Evolutionary conservation across 2,113 vertebrate genomes (phyloP).

Genomic region (Alexandromys fortis): DNA sequence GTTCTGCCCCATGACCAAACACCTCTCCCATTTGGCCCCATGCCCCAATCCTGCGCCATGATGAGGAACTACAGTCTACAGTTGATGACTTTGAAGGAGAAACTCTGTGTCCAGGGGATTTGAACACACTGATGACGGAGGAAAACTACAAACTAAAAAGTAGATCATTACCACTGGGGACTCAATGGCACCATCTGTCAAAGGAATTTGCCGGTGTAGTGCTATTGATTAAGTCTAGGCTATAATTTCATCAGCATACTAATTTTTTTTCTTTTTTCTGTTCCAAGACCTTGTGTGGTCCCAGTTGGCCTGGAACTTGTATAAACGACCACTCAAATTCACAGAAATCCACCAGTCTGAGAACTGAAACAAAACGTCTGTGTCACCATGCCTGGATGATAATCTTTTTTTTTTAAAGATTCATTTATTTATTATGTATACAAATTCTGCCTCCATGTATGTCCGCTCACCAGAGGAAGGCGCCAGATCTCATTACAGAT

Average conservation of each 20-base stretch:
- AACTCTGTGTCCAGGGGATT: no score
- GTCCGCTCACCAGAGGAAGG: no score
- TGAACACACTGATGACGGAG: neutral
- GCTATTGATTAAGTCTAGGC: neutral
- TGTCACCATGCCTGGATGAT: neutral
- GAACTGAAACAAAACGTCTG: neutral
- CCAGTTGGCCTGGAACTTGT: neutral
- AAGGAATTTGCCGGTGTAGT: neutral
- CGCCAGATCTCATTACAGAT: no score
- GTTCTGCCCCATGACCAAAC: neutral
- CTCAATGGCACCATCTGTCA: no score
- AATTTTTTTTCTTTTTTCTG: neutral
- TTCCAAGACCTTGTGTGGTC: neutral
- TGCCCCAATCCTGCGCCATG: neutral
- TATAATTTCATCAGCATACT: neutral
- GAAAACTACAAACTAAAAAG: neutral
- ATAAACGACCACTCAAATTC: neutral
- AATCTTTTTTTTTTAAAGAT: neutral
- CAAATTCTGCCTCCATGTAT: no score
- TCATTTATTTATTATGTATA: no score
- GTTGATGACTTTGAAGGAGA: neutral
- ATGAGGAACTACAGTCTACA: neutral
- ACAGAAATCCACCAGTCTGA: neutral
- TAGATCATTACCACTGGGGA: neutral
- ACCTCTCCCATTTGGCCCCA: no score